These are phyloP conservation scores for Mirza zaza DNA, from an alignment of 2,113 vertebrate genomes.

Conservation along the genomic window DNA sequence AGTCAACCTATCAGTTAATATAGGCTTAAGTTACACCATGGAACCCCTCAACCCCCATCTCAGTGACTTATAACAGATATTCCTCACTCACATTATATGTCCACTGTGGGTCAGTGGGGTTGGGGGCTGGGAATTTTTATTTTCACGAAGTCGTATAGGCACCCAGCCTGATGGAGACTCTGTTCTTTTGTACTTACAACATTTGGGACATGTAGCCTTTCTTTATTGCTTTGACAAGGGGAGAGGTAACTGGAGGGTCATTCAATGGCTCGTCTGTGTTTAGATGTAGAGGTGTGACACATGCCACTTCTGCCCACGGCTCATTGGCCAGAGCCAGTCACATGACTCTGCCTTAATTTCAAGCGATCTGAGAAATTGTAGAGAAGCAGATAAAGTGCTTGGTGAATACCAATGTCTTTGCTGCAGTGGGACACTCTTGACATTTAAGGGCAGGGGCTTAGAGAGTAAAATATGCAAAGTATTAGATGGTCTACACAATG, in stretches of 20 bases:
- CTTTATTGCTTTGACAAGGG: background rate
- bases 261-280: background rate
- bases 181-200: background rate
- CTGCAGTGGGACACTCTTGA: background rate
- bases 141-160: background rate
- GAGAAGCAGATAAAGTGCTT: background rate
- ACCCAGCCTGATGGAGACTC: background rate
- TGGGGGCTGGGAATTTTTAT: background rate
- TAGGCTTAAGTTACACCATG: background rate
- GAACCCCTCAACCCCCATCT: background rate
- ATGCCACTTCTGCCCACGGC: background rate
- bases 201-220: background rate
- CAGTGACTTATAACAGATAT: background rate
- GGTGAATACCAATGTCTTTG: background rate
- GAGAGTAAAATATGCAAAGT: background rate
- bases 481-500: background rate
- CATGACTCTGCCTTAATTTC: background rate
- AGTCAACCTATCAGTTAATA: background rate
- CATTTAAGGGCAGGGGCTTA: background rate
- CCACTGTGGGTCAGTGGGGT: background rate
- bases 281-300: background rate
- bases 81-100: background rate
- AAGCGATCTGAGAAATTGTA: background rate
- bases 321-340: background rate
- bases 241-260: background rate